These are phyloP conservation scores for Mycalesis mineus DNA, from an alignment of 2,888 invertebrate genomes.

Conservation along the genomic window DNA sequence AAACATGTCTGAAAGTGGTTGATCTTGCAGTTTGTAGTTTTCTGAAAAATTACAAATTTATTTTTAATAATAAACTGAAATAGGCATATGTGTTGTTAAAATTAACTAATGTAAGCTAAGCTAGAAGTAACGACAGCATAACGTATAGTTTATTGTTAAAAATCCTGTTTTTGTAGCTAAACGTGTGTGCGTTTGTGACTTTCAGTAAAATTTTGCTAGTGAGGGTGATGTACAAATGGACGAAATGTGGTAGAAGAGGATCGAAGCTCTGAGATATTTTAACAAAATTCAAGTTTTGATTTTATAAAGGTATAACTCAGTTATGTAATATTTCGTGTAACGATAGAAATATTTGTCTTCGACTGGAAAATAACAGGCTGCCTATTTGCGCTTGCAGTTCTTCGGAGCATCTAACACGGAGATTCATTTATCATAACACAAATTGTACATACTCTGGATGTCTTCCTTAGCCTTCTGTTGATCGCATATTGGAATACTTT, in stretches of 20 bases:
- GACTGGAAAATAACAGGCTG: conserved; percentile 56
- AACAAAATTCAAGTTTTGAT: conserved; percentile 36
- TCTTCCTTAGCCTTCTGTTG: conserved; percentile 41
- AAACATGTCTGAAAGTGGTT: conserved; percentile 66
- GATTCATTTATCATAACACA: conserved; percentile 44
- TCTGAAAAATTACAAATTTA: conserved; percentile 33
- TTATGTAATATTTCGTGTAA: conserved; percentile 16
- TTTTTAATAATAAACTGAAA: conserved; percentile 33
- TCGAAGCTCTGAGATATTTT: conserved; percentile 41
- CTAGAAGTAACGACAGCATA: neutral
- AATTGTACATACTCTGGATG: conserved; percentile 43
- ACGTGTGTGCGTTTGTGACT: conserved; percentile 54
- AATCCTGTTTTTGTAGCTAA: conserved; percentile 33
- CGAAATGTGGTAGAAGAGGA: conserved; percentile 63
- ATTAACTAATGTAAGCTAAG: conserved; percentile 3
- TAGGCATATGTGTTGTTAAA: conserved; percentile 12
- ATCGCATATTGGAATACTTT: conserved; percentile 40
- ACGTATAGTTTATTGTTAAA: conserved; percentile 5
- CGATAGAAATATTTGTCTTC: conserved; percentile 17
- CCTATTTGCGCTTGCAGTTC: conserved; percentile 63
- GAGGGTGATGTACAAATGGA: conserved; percentile 60
- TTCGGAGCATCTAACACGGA: conserved; percentile 46
- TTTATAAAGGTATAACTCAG: conserved; percentile 44
- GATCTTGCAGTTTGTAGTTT: conserved; percentile 48
- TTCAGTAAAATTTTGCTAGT: conserved; percentile 67